Evolutionary conservation across 1,140 invertebrate genomes (phyloP), one percentile per base, ranked within the genome.

Genomic region (Heterodera schachtii): DNA sequence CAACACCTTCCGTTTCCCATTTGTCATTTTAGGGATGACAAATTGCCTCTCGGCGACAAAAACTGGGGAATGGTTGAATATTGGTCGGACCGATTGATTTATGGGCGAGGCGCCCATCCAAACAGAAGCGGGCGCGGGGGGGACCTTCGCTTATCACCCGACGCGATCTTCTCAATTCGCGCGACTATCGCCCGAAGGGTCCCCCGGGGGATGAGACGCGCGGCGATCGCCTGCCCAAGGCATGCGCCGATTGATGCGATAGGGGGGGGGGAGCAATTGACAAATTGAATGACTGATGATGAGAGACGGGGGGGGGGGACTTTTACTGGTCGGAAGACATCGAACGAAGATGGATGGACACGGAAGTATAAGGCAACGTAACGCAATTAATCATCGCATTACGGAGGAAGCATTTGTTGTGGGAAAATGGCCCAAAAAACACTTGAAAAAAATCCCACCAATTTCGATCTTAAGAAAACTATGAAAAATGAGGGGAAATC

Each of bases 1-100:
- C 73, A 47, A 74, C 73, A 74, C 75, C 75, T 76, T 76, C 75
- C 75, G 75, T 11, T 49, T 49, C 75, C 75, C 75, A 76, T 76
- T 69, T 49, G 21, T 66, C 75, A 60, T 71, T 71, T 71, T 71
- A 11, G 31, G 19, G 41, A 71, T 8, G 47, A 64, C 7, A 52
- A 67, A 78, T 47, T 76, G 47, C 46, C 47, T 67, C 60, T 46
- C 75, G 69, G 47, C 43, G 69, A 78, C 41, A 78, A 78, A 78
- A 70, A 66, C 44, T 44, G 21, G 57, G 69, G 75, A 67, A 52
- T 78, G 41, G 75, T 4, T n/a, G 75, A 64, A 78, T n/a, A 43
- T 21, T 41, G 75, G 44, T 71, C 43, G 11, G 69, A 13, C 69
- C 41, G 44, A 71, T 71, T 71, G 69, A 71, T 71, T 71, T 71